Percentiles rank a stretch among this genome's conserved stretches.
phyloP scores from a whole-genome alignment of 2,888 invertebrate species.

The Tenthredo distinguenda region DNA sequence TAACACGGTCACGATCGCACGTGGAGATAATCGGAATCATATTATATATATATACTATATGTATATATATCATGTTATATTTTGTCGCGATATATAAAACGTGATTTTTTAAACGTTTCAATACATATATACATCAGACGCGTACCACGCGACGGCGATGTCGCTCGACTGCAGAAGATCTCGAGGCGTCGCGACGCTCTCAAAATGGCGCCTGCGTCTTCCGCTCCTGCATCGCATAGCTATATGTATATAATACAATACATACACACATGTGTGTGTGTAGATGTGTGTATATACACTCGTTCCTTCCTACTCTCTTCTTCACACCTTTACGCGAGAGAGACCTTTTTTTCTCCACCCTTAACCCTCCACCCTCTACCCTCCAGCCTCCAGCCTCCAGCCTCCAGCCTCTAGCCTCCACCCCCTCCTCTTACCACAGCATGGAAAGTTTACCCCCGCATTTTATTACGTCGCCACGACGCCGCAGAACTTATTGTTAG shows the following conservation, averaged over 20 bases:
- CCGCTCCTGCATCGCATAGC: not conserved
- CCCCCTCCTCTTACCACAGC: not conserved
- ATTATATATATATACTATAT: not conserved
- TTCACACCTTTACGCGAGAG: constrained; percentile 6
- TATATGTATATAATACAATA: not conserved
- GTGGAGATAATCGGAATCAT: not conserved
- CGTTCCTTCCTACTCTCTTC: not conserved
- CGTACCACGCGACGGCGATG: constrained; percentile 44
- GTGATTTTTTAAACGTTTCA: not conserved
- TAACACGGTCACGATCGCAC: not conserved
- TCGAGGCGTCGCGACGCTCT: constrained; percentile 68
- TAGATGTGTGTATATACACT: not conserved
- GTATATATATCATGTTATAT: not conserved
- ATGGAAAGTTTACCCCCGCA: not conserved
- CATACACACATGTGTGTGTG: not conserved
- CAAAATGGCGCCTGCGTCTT: constrained; percentile 48
- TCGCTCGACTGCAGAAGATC: constrained; percentile 61
- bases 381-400: not conserved
- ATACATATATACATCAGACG: not conserved
- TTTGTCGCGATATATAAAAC: not conserved
- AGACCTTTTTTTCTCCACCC: not conserved
- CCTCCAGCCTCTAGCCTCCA: not conserved
- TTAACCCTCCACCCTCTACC: not conserved
- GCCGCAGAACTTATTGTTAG: constrained; percentile 23
- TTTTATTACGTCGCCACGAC: constrained; percentile 17